Conservation (phyloP, 2,888 invertebrate species). For the Phortica okadai region DNA sequence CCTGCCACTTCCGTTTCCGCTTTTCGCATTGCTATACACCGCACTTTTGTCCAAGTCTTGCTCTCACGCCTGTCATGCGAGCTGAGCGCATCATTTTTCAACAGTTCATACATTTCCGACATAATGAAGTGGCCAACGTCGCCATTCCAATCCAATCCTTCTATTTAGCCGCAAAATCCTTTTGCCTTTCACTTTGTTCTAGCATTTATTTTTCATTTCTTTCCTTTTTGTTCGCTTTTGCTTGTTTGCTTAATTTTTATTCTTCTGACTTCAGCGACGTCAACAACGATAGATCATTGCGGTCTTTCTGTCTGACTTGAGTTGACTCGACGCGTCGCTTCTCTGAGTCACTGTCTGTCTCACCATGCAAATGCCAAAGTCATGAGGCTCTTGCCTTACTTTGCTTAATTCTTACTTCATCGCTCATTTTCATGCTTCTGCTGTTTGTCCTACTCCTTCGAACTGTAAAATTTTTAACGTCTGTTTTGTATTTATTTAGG, state of each 20-base stretch:
- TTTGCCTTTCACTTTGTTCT: conserved; percentile 47
- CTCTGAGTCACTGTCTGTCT: too few relatives aligned
- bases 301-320: conserved; percentile 54
- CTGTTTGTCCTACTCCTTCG: conserved; percentile 48
- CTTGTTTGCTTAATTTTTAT: conserved; percentile 46
- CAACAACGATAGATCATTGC: conserved; percentile 65
- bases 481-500: conserved; percentile 69
- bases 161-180: conserved; percentile 63
- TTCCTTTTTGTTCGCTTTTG: not conserved
- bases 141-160: conserved; percentile 36
- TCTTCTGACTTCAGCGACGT: conserved; percentile 37
- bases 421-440: conserved; percentile 50
- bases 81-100: conserved; percentile 67
- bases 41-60: not conserved
- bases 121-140: conserved; percentile 64
- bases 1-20: conserved; percentile 7
- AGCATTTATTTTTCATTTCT: conserved; percentile 47
- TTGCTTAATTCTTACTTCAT: too few relatives aligned
- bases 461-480: conserved; percentile 62
- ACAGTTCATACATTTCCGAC: conserved; percentile 67
- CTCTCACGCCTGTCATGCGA: conserved; percentile 40
- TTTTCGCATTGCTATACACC: not conserved
- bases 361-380: too few relatives aligned
- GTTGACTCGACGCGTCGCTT: conserved; percentile 36
- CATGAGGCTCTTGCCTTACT: too few relatives aligned